A percentile compares a stretch with the other conserved stretches of the same genome.
phyloP scores from a whole-genome alignment of 2,113 vertebrate genomes.

The Bambusicola thoracicus region DNA sequence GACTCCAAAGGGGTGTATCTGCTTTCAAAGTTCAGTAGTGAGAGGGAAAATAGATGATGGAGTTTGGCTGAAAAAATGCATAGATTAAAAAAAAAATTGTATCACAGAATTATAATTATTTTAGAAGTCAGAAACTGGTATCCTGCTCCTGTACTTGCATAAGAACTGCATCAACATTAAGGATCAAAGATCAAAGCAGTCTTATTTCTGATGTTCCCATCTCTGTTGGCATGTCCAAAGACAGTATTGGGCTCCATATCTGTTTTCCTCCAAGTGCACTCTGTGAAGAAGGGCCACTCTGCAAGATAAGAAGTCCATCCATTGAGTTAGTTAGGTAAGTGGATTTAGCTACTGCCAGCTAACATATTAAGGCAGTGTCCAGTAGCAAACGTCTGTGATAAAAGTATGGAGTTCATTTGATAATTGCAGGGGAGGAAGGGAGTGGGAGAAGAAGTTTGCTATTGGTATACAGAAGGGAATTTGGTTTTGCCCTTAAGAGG shows the following conservation, averaged over 20 bases:
- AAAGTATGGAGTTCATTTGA: neutral
- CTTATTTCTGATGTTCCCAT: neutral
- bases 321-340: fast-evolving
- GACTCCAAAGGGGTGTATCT: conserved; percentile 1
- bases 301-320: neutral
- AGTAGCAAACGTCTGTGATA: neutral
- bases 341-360: neutral
- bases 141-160: neutral
- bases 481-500: neutral
- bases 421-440: neutral
- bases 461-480: neutral
- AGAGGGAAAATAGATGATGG: neutral
- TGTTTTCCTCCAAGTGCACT: neutral
- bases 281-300: fast-evolving
- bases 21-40: neutral
- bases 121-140: neutral
- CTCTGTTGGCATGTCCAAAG: neutral
- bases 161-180: neutral
- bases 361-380: neutral
- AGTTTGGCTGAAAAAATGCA: neutral
- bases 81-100: neutral
- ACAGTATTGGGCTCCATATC: fast-evolving
- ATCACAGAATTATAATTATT: neutral
- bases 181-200: neutral
- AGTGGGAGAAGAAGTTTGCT: neutral